A percentile compares a stretch with the other conserved stretches of the same genome.
Evolutionary conservation across 2,888 invertebrate species (phyloP).

Genomic region (Caenorhabditis wallacei): DNA sequence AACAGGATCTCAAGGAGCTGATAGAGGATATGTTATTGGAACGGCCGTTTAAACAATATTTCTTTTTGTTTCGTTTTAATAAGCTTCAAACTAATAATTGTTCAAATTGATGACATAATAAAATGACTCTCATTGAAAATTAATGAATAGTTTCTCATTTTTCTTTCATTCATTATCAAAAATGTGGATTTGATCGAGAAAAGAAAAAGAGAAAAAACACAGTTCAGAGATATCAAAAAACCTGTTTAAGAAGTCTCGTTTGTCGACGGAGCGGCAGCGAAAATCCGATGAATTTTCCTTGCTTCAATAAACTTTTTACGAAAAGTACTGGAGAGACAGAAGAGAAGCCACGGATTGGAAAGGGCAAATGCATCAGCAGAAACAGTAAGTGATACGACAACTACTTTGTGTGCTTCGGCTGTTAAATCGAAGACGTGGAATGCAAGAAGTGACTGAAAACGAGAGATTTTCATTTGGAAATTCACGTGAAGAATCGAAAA

Average conservation of each 20-base stretch:
- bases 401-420: slow-evolving; percentile 57
- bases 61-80: slow-evolving; percentile 26
- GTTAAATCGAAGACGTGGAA: slow-evolving; percentile 48
- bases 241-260: slow-evolving; percentile 51
- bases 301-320: slow-evolving; percentile 54
- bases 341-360: slow-evolving; percentile 70
- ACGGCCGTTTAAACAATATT: slow-evolving; percentile 3
- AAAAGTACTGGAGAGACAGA: slow-evolving; percentile 65
- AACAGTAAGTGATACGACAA: slow-evolving; percentile 56
- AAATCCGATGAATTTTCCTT: slow-evolving; percentile 41
- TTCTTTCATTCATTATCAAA: slow-evolving; percentile 13
- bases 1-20: slow-evolving; percentile 55
- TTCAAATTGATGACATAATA: slow-evolving; percentile 52
- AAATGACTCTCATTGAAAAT: slow-evolving; percentile 49
- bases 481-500: slow-evolving; percentile 23
- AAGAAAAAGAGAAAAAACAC: slow-evolving; percentile 20
- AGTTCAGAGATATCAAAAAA: slow-evolving; percentile 31
- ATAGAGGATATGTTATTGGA: slow-evolving; percentile 55
- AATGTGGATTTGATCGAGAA: not conserved
- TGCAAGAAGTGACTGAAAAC: slow-evolving; percentile 67
- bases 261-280: slow-evolving; percentile 54
- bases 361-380: slow-evolving; percentile 69
- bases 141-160: slow-evolving; percentile 23
- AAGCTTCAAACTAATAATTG: slow-evolving; percentile 35
- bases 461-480: not conserved